Base-by-base conservation (phyloP, 1,140 invertebrate genomes). In the Drosophila mayri region DNA sequence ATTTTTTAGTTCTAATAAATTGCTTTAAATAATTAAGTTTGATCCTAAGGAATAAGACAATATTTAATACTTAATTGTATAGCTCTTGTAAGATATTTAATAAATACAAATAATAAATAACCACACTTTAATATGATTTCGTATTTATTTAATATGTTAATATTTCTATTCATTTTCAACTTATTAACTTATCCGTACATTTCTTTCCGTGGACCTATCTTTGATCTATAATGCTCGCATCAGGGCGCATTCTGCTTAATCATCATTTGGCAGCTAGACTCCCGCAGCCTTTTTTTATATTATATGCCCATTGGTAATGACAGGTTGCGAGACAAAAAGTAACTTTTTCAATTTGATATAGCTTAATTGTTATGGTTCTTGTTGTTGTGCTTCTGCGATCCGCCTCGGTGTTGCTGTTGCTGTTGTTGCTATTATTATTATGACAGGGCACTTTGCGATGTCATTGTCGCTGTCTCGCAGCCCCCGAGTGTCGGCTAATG, bases 341-440 rank as follows among this genome's bases (percentile, higher is more conserved):
- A 73, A 88, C 76, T 82, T 75, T 87, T 87, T 87, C 85, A 87
- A 87, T 87, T 87, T 90, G 61, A 84, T 87, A 84, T 90, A 70
- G 76, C 80, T 87, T 87, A 88, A 87, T 87, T 87, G 81, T 84
- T 87, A 87, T 90, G 76, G 59, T 47, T 77, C 59, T 78, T 73
- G 67, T 78, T 73, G 63, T 55, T 55, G 20, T 25, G 20, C 6
- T 49, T 54, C 52, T 77, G 44, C 46, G 35, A 54, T 54, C 37
- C 32, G 43, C 28, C 61, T 25, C 46, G 54, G 10, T 32, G 25
- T 11, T 20, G 46, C 14, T 22, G 44, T 57, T 47, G 41, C 18
- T 80, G 59, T 66, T 79, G 63, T 73, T 75, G 46, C 44, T 79
- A 54, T 61, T 77, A 68, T 74, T 83, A 46, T 80, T 88, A 76